Conservation (phyloP, 2,888 invertebrate genomes). For the Zeuzera pyrina region DNA sequence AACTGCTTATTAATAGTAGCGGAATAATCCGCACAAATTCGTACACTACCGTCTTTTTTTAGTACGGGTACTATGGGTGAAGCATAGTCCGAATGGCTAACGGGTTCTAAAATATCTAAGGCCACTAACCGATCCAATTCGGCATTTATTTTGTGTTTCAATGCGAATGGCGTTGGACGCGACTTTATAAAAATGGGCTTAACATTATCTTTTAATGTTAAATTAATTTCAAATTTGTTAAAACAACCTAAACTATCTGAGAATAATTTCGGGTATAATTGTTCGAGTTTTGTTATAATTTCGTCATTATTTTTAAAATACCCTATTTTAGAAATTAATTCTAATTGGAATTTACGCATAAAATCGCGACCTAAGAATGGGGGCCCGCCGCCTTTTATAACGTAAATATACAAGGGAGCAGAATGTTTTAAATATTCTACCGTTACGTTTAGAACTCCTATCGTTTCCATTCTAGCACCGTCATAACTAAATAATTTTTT, state of each 20-base stretch:
- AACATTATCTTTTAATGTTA: conserved; percentile 11
- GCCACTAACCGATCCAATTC: conserved; percentile 10
- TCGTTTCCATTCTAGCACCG: not conserved
- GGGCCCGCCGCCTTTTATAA: not conserved
- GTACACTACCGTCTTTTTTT: not conserved
- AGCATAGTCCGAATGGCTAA: conserved; percentile 10
- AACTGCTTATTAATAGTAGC: conserved; percentile 8
- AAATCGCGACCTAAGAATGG: not conserved
- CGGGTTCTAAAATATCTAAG: conserved; percentile 14
- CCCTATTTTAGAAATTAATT: not conserved
- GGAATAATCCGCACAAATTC: conserved; percentile 6
- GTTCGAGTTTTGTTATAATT: not conserved
- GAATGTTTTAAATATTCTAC: no score
- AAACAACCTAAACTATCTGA: conserved; percentile 5
- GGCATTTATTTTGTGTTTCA: conserved; percentile 8
- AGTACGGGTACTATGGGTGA: not conserved
- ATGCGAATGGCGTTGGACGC: conserved; percentile 12
- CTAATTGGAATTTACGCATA: not conserved
- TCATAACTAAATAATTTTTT: not conserved
- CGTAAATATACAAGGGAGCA: no score
- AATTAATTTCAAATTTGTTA: conserved; percentile 12
- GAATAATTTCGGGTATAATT: not conserved
- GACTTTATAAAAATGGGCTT: conserved; percentile 15
- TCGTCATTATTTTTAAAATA: not conserved
- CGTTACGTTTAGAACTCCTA: not conserved